Evolutionary conservation across 2,888 invertebrate genomes (phyloP).

Genomic region (Aspidiotus destructor): DNA sequence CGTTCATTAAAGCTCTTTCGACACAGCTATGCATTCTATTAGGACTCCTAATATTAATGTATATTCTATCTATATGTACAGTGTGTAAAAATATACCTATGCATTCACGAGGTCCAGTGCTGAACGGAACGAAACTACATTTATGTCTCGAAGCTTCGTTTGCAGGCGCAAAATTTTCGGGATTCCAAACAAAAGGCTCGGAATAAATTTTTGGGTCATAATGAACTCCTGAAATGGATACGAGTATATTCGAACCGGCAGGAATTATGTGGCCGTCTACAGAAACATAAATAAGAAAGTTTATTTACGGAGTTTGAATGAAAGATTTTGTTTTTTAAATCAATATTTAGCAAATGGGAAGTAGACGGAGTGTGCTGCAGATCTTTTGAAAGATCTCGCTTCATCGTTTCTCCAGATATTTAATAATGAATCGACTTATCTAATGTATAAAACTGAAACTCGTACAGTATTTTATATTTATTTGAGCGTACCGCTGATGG

Average conservation of each 20-base stretch:
- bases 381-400: no score
- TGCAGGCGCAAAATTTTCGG: slow-evolving; percentile 15
- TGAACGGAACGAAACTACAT: slow-evolving; percentile 24
- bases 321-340: not conserved
- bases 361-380: no score
- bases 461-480: no score
- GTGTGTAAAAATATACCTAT: not conserved
- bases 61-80: not conserved
- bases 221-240: slow-evolving; percentile 11
- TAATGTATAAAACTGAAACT: no score
- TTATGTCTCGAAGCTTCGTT: slow-evolving; percentile 14
- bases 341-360: not conserved
- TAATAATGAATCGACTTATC: no score
- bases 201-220: slow-evolving; percentile 17
- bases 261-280: slow-evolving; percentile 13
- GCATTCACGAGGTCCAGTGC: slow-evolving; percentile 24
- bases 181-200: slow-evolving; percentile 15
- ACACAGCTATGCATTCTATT: no score
- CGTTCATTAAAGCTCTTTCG: no score
- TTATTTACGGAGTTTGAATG: not conserved
- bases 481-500: slow-evolving; percentile 33
- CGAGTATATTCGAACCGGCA: slow-evolving; percentile 10
- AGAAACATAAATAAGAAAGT: not conserved
- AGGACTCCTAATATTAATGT: no score
- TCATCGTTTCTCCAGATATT: no score